Evolutionary conservation across 23 tunicate species (phyloP), one percentile per base, ranked within the genome.

Genomic region (Phallusia fumigata): DNA sequence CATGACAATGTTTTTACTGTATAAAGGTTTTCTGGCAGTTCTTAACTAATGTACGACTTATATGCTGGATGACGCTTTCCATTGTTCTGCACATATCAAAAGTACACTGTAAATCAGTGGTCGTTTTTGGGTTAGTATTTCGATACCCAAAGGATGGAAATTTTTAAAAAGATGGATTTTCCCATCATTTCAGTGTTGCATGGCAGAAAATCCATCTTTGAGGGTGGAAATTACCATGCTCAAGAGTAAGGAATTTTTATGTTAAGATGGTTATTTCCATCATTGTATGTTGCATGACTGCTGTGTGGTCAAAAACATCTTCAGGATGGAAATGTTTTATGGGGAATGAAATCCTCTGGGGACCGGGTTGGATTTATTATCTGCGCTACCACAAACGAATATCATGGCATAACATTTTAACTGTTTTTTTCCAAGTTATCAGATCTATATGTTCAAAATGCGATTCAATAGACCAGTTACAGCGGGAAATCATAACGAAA

Each of bases 31-130:
- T n/a, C n/a, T n/a, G n/a, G n/a, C n/a, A n/a, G n/a, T n/a, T n/a
- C n/a, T n/a, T n/a, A n/a, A n/a, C n/a, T n/a, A n/a, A n/a, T n/a
- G n/a, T n/a, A n/a, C n/a, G n/a, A n/a, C n/a, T n/a, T n/a, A n/a
- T n/a, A n/a, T n/a, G n/a, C n/a, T n/a, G n/a, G n/a, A n/a, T n/a
- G n/a, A n/a, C n/a, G n/a, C n/a, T n/a, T n/a, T n/a, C n/a, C n/a
- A n/a, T n/a, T n/a, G n/a, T n/a, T n/a, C n/a, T n/a, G n/a, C n/a
- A n/a, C n/a, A n/a, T n/a, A n/a, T n/a, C n/a, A n/a, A n/a, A n/a
- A n/a, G n/a, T 74, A 78, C 77, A 74, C 77, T 74, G 77, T 74
- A 74, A 74, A 74, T 74, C 44, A 32, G 77, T 32, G 77, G 77
- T 74, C 35, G 77, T 74, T 74, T 74, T 32, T 74, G 77, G 44